Base-by-base conservation (phyloP, 2,113 vertebrate genomes). In the Caretta caretta region DNA sequence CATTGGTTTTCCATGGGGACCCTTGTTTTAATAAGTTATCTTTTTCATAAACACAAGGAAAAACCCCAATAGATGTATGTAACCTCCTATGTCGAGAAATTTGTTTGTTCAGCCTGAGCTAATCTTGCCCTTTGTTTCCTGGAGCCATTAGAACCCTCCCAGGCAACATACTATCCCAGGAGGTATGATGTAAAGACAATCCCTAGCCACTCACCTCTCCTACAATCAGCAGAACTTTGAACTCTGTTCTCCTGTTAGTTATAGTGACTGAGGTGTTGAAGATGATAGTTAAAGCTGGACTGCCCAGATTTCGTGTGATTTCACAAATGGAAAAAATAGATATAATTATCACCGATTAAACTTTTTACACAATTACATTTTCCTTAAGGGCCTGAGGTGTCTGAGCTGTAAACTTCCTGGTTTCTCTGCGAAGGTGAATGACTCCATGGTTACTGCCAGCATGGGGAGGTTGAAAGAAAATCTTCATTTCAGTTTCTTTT, bases 341-440 rank as follows among this genome's bases (percentile, higher is more conserved):
- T 93, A 75, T 80, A 92, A 94, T 95, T 96, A 95, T 57, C 86
- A 80, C 38, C 92, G 90, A 50, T 86, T 88, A 53, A 80, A 93
- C 53, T 2, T 78, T 46, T 6, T 91, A 12, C 35, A 86, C 89
- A 91, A 17, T 92, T 24, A 8, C 89, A 96, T 97, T 96, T 86
- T 91, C 50, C 83, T 59, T 13, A 57, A 85, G 82, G 65, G 75
- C 50, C 84, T 69, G 69, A 48, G 82, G 56, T 48, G 79, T 75
- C 19, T 22, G 75, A 93, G 56, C 88, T n/a, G 93, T 35, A 93
- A 95, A 76, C 84, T 93, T 96, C 91, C 88, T 86, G 65, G 31
- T 96, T 93, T 85, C 75, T 81, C 46, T 76, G 57, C 31, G 25
- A 75, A 94, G 84, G 82, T 12, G 5, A 49, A 2, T 83, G 48